phyloP scores from a whole-genome alignment of 2,888 invertebrate species.

The Scaeva pyrastri region DNA sequence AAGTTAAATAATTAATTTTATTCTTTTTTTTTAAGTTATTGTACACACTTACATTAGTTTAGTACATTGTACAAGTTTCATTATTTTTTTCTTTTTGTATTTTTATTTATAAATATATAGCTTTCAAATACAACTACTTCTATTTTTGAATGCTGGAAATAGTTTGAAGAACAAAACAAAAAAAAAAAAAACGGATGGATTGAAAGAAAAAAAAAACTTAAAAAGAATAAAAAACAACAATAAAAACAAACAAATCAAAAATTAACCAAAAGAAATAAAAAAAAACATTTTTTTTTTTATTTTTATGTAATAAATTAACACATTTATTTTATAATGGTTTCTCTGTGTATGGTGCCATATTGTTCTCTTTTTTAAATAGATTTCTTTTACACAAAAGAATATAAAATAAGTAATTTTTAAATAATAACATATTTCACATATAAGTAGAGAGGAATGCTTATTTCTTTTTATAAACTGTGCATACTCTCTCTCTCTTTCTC shows the following conservation, averaged over 20 bases:
- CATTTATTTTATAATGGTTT: conserved; percentile 67
- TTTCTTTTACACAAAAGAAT: conserved; percentile 49
- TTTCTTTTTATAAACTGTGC: conserved; percentile 34
- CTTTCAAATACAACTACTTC: conserved; percentile 45
- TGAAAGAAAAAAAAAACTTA: conserved; percentile 15
- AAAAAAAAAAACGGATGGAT: conserved; percentile 3
- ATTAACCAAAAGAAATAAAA: conserved; percentile 11
- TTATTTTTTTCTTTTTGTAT: conserved; percentile 45
- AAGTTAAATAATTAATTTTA: conserved; percentile 74
- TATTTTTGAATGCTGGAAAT: conserved; percentile 53
- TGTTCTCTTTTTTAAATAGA: conserved; percentile 23
- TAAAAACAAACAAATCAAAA: conserved; percentile 10
- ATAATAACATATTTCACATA: conserved; percentile 69
- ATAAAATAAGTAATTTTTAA: conserved; percentile 58
- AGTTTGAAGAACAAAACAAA: conserved; percentile 31
- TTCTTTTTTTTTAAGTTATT: conserved; percentile 65
- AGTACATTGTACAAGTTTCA: conserved; percentile 71
- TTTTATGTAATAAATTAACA: conserved; percentile 69
- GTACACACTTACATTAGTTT: conserved; percentile 74
- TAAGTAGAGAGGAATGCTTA: conserved; percentile 53
- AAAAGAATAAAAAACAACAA: conserved; percentile 38
- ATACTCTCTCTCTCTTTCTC: conserved; percentile 58
- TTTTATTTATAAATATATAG: conserved; percentile 68
- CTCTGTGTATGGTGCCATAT: conserved; percentile 45
- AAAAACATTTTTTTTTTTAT: background rate